Evolutionary conservation across 1,140 invertebrate genomes (phyloP), one percentile per base, ranked within the genome.

Genomic region (Rhynchophorus ferrugineus): DNA sequence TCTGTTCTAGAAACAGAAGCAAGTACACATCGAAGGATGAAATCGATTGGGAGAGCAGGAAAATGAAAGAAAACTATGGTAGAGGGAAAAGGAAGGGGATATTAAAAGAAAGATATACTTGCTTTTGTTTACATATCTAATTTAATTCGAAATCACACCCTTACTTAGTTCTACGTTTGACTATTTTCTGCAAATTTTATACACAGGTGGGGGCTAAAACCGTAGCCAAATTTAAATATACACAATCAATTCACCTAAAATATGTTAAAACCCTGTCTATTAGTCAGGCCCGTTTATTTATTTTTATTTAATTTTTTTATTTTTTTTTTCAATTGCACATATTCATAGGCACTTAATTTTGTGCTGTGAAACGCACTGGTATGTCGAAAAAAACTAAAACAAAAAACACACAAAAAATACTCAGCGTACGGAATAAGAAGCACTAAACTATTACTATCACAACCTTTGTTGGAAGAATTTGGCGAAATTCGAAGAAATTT

Each of bases 391-490:
- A 47, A 18, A 14, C 9, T 29, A 17, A 38, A 46, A 34, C 14
- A 20, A 47, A 47, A 48, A 39, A 33, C 42, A 44, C 20, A 49
- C 45, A 16, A 37, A 46, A 52, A 47, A 43, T 41, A 57, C 46
- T 49, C 49, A 53, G 56, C 56, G 47, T 49, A 41, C 51, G 56
- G 50, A 57, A 56, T 54, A 53, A 56, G 54, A 56, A 59, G 49
- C 53, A 49, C 42, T 59, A 55, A 49, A 54, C 58, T 56, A 59
- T 41, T 50, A 52, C 58, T 64, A 68, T 65, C 66, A 68, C 67
- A 69, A 69, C 64, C 65, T 60, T 47, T 58, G 63, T 57, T 69
- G 65, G 64, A 69, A 69, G 65, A 67, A 65, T 65, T 66, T 66
- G 64, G 64, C 64, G 61, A 60, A 61, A 60, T 62, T 61, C 50